Conservation (phyloP, 2,888 invertebrate genomes). For the Alviniconcha strummeri region DNA sequence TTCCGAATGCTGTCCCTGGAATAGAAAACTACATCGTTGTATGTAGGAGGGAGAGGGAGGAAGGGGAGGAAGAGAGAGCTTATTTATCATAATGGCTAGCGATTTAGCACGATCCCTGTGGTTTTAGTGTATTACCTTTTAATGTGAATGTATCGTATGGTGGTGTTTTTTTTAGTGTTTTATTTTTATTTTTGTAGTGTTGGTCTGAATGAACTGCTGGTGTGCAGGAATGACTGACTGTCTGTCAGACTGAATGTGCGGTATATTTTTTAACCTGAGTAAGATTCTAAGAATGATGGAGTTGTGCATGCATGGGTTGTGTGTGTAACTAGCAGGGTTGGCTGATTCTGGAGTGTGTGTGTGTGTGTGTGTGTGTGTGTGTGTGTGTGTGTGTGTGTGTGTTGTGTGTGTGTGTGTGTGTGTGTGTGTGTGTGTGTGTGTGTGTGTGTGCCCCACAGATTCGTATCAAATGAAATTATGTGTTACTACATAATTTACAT, state of each 20-base stretch:
- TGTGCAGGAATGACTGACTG: neutral
- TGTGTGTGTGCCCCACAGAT: neutral
- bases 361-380: slow-evolving; percentile 12
- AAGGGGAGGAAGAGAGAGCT: no score
- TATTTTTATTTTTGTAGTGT: no score
- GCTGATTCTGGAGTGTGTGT: neutral
- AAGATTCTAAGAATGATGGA: neutral
- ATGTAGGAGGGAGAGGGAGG: no score
- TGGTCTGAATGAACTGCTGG: neutral
- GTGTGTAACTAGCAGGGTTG: neutral
- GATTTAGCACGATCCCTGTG: no score
- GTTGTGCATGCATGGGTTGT: neutral
- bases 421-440: neutral
- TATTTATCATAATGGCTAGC: no score
- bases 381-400: slow-evolving; percentile 8
- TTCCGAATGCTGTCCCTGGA: no score
- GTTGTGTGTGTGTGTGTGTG: neutral
- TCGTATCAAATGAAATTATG: no score
- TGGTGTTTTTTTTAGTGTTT: neutral
- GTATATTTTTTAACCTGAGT: neutral
- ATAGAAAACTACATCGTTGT: no score
- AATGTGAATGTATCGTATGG: no score
- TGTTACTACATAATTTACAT: no score
- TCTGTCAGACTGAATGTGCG: no score
- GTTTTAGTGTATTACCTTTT: no score